Evolutionary conservation across 1,140 invertebrate genomes (phyloP).

Genomic region (Stegodyphus mimosarum): DNA sequence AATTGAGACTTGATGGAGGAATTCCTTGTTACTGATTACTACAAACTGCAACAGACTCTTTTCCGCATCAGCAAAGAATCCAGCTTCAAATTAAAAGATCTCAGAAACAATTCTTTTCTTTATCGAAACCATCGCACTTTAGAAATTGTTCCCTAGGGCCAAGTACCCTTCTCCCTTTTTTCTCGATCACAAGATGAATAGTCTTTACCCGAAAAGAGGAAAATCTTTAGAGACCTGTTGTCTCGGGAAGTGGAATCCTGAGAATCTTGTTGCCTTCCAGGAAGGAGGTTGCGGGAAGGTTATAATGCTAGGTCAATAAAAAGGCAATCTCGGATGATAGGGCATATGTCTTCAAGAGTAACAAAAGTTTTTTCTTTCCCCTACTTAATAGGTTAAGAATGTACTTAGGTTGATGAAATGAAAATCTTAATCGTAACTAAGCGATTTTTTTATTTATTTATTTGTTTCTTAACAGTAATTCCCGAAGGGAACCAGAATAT

Average conservation of each 20-base stretch:
- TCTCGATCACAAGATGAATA: constrained; percentile 15
- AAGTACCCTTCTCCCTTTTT: neutral
- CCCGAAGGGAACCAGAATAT: too few relatives aligned
- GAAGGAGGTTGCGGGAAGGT: neutral
- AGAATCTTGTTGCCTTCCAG: neutral
- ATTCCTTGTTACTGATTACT: neutral
- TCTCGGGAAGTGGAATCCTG: neutral
- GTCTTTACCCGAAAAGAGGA: neutral
- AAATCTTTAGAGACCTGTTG: constrained; percentile 1
- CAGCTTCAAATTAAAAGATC: constrained; percentile 24
- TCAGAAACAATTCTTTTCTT: constrained; percentile 41
- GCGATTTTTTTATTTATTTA: too few relatives aligned
- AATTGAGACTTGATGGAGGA: neutral
- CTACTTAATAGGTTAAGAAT: neutral
- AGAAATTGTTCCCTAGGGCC: constrained; percentile 19
- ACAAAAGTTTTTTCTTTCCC: neutral
- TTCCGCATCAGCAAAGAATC: neutral
- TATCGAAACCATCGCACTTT: constrained; percentile 38
- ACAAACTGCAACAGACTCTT: neutral
- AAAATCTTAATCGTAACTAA: neutral
- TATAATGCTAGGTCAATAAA: neutral
- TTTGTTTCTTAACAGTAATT: too few relatives aligned
- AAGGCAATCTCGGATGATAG: neutral
- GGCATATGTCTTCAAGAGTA: neutral
- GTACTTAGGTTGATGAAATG: neutral